Evolutionary conservation across 1,140 invertebrate genomes (phyloP), one percentile per base, ranked within the genome.

Genomic region (Vanessa tameamea): DNA sequence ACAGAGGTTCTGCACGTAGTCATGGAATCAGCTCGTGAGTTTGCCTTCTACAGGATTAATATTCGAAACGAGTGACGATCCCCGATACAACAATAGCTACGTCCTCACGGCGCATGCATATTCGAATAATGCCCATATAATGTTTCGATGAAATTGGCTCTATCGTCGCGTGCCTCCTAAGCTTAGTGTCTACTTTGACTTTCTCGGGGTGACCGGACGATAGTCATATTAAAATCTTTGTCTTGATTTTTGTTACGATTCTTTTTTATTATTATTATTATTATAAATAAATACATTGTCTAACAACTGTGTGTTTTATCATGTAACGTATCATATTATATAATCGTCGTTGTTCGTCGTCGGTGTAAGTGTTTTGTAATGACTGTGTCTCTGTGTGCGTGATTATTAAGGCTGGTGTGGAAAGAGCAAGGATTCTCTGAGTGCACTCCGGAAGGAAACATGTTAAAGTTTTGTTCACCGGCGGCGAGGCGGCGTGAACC

Each of bases 381-480:
- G 57, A 37, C 57, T 26, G 57, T 37, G 1, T 61, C 57, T 50
- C 43, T 69, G 68, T 69, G 69, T 77, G 55, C 50, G 73, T 75
- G 43, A 72, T 50, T 67, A 65, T 68, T 67, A 68, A 70, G 57
- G 64, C 48, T 63, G 16, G 64, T 68, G 64, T 65, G 53, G 61
- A 57, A 75, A 73, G 64, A 61, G 71, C 70, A 64, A 78, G 70
- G 66, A 73, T 78, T 48, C 47, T 69, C 57, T 76, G 53, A 67
- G 70, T 78, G 72, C 73, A 70, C 68, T 73, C 73, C 50, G 68
- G 73, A 72, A 76, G 83, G 82, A 81, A 93, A 87, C 78, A 95
- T 95, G 95, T 89, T 95, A 87, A 95, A 95, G 93, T 95, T 95
- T 88, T 95, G 95, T 87, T 95, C 94, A 76, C 94, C 95, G 72